These are phyloP conservation scores for Herpailurus yagouaroundi DNA, from an alignment of 2,113 vertebrate species.

Conservation along the genomic window DNA sequence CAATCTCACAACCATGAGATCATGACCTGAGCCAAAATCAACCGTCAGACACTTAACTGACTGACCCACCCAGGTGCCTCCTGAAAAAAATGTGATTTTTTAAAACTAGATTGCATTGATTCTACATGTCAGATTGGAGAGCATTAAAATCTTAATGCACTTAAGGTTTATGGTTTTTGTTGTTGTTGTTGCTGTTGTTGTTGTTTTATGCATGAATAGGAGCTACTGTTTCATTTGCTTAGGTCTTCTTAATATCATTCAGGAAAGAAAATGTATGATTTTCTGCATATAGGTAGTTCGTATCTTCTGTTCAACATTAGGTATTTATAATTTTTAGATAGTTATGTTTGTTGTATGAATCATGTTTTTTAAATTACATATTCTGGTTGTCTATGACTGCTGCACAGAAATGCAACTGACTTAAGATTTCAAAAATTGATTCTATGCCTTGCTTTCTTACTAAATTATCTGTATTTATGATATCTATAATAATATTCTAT, in stretches of 20 bases:
- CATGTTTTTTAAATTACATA: neutral
- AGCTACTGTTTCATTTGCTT: neutral
- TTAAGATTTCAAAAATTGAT: neutral
- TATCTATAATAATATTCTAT: neutral
- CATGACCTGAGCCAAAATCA: no score
- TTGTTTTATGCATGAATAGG: neutral
- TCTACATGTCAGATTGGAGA: neutral
- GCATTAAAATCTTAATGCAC: neutral
- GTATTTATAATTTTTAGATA: neutral
- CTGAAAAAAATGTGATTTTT: neutral
- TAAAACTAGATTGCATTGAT: neutral
- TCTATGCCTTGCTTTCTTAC: neutral
- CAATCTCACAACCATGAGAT: no score
- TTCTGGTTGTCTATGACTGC: neutral
- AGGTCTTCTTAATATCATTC: neutral
- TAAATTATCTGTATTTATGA: neutral
- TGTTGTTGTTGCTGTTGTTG: no score
- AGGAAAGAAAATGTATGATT: neutral
- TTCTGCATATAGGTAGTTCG: neutral
- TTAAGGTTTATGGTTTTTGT: neutral
- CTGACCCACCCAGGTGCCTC: no score
- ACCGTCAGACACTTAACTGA: no score
- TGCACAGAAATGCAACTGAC: neutral
- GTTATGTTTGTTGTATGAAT: neutral
- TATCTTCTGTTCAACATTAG: neutral